phyloP scores from a whole-genome alignment of 1,140 invertebrate species.

The Aphis gossypii region DNA sequence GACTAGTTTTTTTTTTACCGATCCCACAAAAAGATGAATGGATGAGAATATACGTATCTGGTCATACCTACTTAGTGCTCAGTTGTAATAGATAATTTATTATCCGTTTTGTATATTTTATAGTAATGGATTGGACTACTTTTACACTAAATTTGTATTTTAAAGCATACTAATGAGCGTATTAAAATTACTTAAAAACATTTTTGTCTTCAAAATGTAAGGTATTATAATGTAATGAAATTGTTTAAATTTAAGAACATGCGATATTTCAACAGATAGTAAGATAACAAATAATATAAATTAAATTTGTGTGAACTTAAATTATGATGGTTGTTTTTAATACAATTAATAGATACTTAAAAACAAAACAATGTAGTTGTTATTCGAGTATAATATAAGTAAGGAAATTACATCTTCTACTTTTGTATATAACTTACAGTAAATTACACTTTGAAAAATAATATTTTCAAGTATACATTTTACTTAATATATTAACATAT shows the following conservation, averaged over 20 bases:
- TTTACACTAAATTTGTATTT: too few relatives aligned
- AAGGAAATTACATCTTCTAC: not conserved
- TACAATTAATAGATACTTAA: not conserved
- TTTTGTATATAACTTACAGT: not conserved
- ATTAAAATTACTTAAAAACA: not conserved
- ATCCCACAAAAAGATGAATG: too few relatives aligned
- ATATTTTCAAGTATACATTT: not conserved
- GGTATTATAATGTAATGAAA: not conserved
- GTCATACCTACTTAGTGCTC: too few relatives aligned
- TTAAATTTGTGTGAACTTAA: not conserved
- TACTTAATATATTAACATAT: not conserved
- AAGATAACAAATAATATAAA: too few relatives aligned
- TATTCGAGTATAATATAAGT: not conserved
- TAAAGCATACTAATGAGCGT: too few relatives aligned
- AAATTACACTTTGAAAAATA: not conserved
- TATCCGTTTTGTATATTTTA: too few relatives aligned
- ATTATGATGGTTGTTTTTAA: not conserved
- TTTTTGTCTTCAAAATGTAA: not conserved
- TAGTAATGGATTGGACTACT: too few relatives aligned
- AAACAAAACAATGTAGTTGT: not conserved
- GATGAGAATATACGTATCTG: too few relatives aligned
- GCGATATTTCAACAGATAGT: too few relatives aligned
- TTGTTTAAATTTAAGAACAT: too few relatives aligned
- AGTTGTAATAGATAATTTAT: too few relatives aligned
- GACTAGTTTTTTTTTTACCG: too few relatives aligned